Evolutionary conservation across 2,888 invertebrate genomes (phyloP).

Genomic region (Erebia ligea): DNA sequence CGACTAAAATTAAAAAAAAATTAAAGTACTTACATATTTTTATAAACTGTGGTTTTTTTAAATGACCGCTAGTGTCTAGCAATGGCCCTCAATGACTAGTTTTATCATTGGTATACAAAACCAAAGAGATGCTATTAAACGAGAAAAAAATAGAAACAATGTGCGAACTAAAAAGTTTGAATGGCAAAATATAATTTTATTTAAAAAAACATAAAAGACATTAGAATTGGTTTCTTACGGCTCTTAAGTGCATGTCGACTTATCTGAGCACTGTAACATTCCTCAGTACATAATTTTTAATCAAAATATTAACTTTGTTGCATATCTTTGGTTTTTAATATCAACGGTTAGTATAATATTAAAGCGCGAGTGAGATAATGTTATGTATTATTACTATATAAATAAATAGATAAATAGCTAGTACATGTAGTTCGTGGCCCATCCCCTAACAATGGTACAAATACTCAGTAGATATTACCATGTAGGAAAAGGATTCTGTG

Average conservation of each 20-base stretch:
- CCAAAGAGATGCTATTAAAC: not conserved
- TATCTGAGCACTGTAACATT: too few relatives aligned
- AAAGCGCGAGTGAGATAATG: slow-evolving; percentile 70
- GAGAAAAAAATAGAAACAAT: not conserved
- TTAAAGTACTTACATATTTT: too few relatives aligned
- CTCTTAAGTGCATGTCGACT: too few relatives aligned
- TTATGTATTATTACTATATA: slow-evolving; percentile 51
- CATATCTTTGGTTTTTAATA: slow-evolving; percentile 2
- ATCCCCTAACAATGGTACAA: slow-evolving; percentile 75
- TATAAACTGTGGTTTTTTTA: not conserved
- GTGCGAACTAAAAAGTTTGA: not conserved
- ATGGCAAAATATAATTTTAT: too few relatives aligned
- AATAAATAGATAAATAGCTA: slow-evolving; percentile 42
- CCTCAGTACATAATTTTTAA: too few relatives aligned
- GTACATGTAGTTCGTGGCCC: slow-evolving; percentile 55
- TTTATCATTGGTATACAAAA: slow-evolving; percentile 10
- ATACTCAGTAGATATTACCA: slow-evolving; percentile 78
- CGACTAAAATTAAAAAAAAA: not conserved
- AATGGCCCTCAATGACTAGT: not conserved
- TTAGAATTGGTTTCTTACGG: too few relatives aligned
- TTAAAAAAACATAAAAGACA: too few relatives aligned
- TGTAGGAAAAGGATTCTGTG: slow-evolving; percentile 44
- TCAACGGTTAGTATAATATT: slow-evolving; percentile 47
- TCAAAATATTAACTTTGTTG: not conserved
- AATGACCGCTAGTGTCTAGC: not conserved